Conservation (phyloP, 1,140 invertebrate species). For the Apis laboriosa region DNA sequence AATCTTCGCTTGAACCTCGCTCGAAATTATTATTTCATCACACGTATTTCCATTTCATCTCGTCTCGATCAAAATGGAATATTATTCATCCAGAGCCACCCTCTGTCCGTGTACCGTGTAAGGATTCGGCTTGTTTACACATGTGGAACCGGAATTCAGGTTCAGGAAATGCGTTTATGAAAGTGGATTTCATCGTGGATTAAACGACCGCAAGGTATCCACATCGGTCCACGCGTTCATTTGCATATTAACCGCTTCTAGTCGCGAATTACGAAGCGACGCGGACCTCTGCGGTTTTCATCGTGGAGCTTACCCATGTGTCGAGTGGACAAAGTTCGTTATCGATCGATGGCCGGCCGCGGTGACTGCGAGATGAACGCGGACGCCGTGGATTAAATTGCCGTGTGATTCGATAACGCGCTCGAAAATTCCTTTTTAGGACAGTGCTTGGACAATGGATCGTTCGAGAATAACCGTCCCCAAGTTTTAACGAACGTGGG, state of each 20-base stretch:
- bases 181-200: constrained; percentile 29
- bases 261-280: constrained; percentile 50
- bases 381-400: constrained; percentile 28
- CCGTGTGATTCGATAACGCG: constrained; percentile 39
- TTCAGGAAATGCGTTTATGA: not conserved
- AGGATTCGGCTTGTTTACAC: constrained; percentile 17
- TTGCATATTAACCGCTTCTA: constrained; percentile 58
- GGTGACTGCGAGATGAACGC: not conserved
- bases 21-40: no score
- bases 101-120: not conserved
- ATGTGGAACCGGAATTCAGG: not conserved
- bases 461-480: not conserved
- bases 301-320: not conserved
- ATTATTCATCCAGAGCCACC: not conserved
- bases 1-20: no score
- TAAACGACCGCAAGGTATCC: constrained; percentile 37
- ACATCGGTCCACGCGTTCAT: constrained; percentile 22
- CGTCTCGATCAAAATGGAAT: no score
- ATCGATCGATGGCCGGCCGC: constrained; percentile 9
- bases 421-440: not conserved
- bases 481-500: not conserved
- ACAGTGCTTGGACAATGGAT: not conserved
- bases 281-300: constrained; percentile 1
- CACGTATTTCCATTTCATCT: no score
- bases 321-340: constrained; percentile 29